A percentile compares a stretch with the other conserved stretches of the same genome.
These are phyloP conservation scores for Tetrao urogallus DNA, from an alignment of 2,113 vertebrate species.

Conservation along the genomic window DNA sequence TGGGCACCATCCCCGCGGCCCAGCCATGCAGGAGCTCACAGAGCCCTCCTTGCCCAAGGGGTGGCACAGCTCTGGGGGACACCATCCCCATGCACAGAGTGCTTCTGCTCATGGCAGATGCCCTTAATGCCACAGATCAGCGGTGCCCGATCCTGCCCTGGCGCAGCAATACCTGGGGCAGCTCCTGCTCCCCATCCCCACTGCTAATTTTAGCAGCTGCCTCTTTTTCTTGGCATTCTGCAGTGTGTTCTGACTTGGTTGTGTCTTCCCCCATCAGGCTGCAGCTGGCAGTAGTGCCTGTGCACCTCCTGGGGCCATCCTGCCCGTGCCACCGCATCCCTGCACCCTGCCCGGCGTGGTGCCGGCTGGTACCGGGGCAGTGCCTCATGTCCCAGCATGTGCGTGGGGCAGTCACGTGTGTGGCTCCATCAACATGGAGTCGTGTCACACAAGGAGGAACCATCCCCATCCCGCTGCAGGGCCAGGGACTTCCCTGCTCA, in stretches of 20 bases:
- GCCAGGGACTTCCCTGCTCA: slow-evolving; percentile 35
- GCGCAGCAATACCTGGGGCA: neutral
- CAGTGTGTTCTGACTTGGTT: neutral
- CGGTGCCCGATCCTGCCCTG: neutral
- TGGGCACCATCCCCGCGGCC: rapidly evolving
- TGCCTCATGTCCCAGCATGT: slow-evolving; percentile 15
- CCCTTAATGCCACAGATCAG: slow-evolving; percentile 54
- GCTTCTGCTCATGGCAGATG: neutral
- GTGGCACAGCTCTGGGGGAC: neutral
- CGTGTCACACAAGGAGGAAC: neutral
- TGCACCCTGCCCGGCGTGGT: neutral
- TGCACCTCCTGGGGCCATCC: neutral
- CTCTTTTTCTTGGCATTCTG: neutral
- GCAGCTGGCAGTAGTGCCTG: neutral
- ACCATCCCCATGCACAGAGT: neutral
- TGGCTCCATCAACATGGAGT: neutral
- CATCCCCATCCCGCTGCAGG: neutral
- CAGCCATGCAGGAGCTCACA: rapidly evolving
- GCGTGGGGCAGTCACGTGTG: neutral
- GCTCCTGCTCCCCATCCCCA: neutral
- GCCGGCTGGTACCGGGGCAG: slow-evolving; percentile 53
- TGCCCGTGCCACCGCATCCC: neutral
- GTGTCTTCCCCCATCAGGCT: neutral
- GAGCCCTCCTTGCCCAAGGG: neutral
- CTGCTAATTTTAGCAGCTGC: slow-evolving; percentile 33